Base-by-base conservation (phyloP, 37 sponge, comb jelly and placozoan genomes). In the Geodia barretti region DNA sequence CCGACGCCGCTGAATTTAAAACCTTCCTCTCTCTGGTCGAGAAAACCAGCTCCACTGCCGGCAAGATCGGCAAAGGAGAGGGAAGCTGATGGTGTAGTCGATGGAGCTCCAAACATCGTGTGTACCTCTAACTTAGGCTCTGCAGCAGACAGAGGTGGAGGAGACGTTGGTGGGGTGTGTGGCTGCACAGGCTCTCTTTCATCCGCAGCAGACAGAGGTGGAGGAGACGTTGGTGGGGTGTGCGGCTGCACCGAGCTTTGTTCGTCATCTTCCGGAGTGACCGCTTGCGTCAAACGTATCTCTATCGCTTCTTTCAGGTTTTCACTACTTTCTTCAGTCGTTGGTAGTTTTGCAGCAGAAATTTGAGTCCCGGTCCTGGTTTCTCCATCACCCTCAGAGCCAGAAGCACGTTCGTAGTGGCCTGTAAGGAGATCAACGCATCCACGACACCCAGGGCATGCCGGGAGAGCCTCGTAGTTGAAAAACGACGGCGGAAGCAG, bases 381-480 rank as follows among this genome's bases (percentile, higher is more conserved):
- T 33, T 40, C 28, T 39, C 34, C 47, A 1, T 29, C 8, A 40
- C 31, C 37, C 11, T 14, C 36, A 31, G 29, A 30, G 21, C 19
- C 7, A 4, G 5, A 24, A 35, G 65, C 25, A 21, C 2, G 41
- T 73, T 30, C 25, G 0, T 59, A 28, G 39, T 74, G 24, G 24
- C 47, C 77, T 42, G 11, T 70, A n/a, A 47, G 14, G 11, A 79
- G 75, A 77, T 90, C 95, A 0, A 31, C 37, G 58, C 96, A 95
- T 25, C 96, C 96, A 36, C 87, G 72, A 61, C 96, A 95, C 23
- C 96, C 96, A 64, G 92, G 76, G 37, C 94, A 92, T 37, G 78
- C 33, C 29, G 91, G 75, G 36, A 81, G 83, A 7, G 74, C 62
- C 36, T 94, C 82, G 75, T 94, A 93, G 23, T 80, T 72, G 42